Evolutionary conservation across 2,888 invertebrate species (phyloP).

Genomic region (Norana najaformis): DNA sequence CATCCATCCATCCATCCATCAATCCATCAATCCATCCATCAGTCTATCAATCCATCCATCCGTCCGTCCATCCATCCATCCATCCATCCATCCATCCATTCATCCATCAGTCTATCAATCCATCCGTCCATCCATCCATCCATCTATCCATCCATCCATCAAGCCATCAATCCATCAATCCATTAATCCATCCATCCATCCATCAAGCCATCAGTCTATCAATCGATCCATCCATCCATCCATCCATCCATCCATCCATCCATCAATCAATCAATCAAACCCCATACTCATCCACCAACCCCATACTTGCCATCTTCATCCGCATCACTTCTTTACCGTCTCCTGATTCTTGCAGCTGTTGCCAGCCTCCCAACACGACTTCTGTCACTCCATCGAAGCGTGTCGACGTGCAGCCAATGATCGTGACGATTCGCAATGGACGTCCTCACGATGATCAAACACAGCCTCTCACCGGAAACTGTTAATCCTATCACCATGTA

Average conservation of each 20-base stretch:
- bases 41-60: background rate
- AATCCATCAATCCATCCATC: background rate
- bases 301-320: background rate
- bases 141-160: background rate
- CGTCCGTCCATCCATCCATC: background rate
- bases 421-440: constrained; percentile 34
- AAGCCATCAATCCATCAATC: background rate
- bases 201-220: background rate
- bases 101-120: background rate
- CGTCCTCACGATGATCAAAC: constrained; percentile 43
- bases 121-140: background rate
- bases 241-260: background rate
- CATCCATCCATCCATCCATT: background rate
- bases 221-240: background rate
- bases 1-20: background rate
- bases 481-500: constrained; percentile 78
- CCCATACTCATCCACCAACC: background rate
- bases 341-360: background rate
- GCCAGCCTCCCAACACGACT: background rate
- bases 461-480: constrained; percentile 54
- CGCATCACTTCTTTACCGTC: background rate
- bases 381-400: background rate
- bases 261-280: background rate
- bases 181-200: background rate
- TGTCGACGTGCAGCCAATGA: constrained; percentile 5